Conservation (phyloP, 1,140 invertebrate species). For the Drosophila mojavensis region DNA sequence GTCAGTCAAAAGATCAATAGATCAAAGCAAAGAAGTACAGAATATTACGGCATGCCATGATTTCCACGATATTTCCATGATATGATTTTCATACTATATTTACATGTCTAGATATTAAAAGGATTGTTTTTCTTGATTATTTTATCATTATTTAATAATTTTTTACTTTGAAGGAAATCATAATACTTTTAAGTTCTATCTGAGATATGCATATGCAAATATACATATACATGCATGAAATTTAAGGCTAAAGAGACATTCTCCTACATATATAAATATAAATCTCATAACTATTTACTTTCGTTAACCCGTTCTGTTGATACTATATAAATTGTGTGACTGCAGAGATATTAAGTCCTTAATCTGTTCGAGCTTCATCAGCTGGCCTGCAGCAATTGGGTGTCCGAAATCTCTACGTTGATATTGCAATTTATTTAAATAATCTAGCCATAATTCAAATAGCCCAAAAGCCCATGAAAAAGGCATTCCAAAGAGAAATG, state of each 20-base stretch:
- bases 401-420: conserved; percentile 25
- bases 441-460: conserved; percentile 73
- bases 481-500: conserved; percentile 27
- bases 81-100: too few species aligned
- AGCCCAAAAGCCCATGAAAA: conserved; percentile 32
- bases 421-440: conserved; percentile 67
- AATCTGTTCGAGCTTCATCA: conserved; percentile 1
- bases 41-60: too few species aligned
- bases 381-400: not conserved
- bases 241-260: not conserved
- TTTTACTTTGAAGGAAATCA: too few species aligned
- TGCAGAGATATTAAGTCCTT: conserved; percentile 5
- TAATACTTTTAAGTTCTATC: too few species aligned
- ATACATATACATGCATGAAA: not conserved
- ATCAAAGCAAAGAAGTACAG: too few species aligned
- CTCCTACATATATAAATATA: not conserved
- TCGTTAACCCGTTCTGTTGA: not conserved
- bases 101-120: too few species aligned
- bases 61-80: too few species aligned
- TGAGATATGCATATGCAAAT: too few species aligned
- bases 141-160: not conserved
- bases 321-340: not conserved
- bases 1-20: too few species aligned
- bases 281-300: not conserved
- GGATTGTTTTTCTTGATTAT: not conserved